These are phyloP conservation scores for Cryptophagus acutangulus DNA, from an alignment of 2,888 invertebrate genomes.

Conservation along the genomic window DNA sequence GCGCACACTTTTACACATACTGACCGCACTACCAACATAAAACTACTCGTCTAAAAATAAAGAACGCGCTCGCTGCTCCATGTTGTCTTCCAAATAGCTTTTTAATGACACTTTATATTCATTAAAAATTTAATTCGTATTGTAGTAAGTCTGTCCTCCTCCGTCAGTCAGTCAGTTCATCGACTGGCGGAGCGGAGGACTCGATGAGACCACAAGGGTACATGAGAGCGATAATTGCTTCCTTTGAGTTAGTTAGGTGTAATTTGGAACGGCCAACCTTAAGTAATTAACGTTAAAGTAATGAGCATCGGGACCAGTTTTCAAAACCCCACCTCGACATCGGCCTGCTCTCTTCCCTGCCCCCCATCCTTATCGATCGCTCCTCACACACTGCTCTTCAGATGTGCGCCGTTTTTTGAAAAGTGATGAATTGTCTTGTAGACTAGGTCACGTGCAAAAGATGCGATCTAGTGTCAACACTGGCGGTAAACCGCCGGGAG, in stretches of 20 bases:
- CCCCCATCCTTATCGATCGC: background rate
- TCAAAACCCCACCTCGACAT: background rate
- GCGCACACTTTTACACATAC: too few relatives aligned
- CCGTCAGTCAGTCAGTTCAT: too few relatives aligned
- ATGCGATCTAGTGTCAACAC: slow-evolving; percentile 7
- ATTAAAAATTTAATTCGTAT: too few relatives aligned
- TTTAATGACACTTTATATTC: too few relatives aligned
- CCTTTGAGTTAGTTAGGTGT: slow-evolving; percentile 31
- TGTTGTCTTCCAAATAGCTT: too few relatives aligned
- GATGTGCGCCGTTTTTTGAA: background rate
- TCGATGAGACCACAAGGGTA: slow-evolving; percentile 18
- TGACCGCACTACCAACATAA: too few relatives aligned
- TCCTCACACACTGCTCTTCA: background rate
- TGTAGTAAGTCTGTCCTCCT: too few relatives aligned
- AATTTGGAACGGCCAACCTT: slow-evolving; percentile 26
- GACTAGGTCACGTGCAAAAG: background rate
- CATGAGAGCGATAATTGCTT: slow-evolving; percentile 29
- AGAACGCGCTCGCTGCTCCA: too few relatives aligned
- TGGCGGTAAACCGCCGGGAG: background rate
- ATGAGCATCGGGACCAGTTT: slow-evolving; percentile 13
- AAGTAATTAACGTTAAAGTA: slow-evolving; percentile 25
- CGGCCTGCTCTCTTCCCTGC: background rate
- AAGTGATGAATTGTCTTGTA: slow-evolving; percentile 2
- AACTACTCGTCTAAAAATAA: too few relatives aligned
- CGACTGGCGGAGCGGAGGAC: slow-evolving; percentile 17